A percentile compares a stretch with the other conserved stretches of the same genome.
Evolutionary conservation across 2,113 vertebrate genomes (phyloP).

Genomic region (Toxotes jaculatrix): DNA sequence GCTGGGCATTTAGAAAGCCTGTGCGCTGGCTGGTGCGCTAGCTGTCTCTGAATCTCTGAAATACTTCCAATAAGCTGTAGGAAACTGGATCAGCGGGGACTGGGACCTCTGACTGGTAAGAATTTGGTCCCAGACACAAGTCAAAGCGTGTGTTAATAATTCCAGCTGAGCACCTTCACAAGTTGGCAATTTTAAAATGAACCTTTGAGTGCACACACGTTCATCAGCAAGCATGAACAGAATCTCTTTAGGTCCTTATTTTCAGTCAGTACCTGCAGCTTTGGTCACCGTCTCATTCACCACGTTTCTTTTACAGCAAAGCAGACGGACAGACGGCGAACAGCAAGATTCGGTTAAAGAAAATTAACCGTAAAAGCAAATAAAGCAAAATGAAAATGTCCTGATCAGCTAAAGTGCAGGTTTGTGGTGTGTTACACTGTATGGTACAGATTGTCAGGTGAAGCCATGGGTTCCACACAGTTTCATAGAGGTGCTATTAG

Average conservation of each 20-base stretch:
- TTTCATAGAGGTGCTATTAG: constrained; percentile 21
- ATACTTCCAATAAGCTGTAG: too few species aligned
- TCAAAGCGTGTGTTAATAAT: not conserved
- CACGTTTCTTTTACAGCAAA: constrained; percentile 23
- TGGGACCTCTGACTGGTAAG: not conserved
- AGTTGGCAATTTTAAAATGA: constrained; percentile 19
- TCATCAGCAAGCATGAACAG: not conserved
- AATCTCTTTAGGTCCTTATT: not conserved
- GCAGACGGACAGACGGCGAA: not conserved
- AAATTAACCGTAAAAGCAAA: constrained; percentile 23
- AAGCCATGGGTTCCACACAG: constrained; percentile 32
- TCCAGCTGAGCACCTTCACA: constrained; percentile 46
- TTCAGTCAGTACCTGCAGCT: constrained; percentile 29
- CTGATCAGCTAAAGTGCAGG: constrained; percentile 81
- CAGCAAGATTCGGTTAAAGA: not conserved
- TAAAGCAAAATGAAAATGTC: constrained; percentile 35
- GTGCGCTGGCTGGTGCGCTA: not conserved
- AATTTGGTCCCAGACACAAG: constrained; percentile 51
- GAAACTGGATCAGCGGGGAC: not conserved
- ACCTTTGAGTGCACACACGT: not conserved
- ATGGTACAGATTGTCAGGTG: constrained; percentile 74
- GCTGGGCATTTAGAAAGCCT: not conserved
- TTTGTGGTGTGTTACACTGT: constrained; percentile 64
- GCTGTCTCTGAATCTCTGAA: not conserved
- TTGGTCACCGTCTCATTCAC: constrained; percentile 3